A percentile compares a stretch with the other conserved stretches of the same genome.
Evolutionary conservation across 2,797 vertebrate species (phyloP).

Genomic region (Rhinichthys osculus): DNA sequence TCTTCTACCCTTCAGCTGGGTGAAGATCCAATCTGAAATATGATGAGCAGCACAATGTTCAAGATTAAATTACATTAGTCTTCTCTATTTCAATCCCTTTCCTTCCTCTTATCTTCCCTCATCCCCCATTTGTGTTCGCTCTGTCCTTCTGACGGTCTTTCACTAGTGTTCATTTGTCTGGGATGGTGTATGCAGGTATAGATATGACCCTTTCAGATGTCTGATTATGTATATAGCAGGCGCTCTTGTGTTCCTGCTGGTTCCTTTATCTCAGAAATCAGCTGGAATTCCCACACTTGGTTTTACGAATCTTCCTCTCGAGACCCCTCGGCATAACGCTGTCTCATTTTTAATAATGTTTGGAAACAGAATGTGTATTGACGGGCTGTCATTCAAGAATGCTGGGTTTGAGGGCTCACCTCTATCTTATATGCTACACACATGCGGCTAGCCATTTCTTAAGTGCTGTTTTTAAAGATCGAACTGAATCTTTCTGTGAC

Average conservation of each 20-base stretch:
- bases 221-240: neutral
- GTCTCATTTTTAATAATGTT: conserved; percentile 15
- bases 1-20: conserved; percentile 22
- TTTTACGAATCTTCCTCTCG: conserved; percentile 1
- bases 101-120: neutral
- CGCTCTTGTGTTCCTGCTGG: neutral
- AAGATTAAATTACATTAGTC: conserved; percentile 25
- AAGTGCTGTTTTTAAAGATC: neutral
- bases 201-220: neutral
- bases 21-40: conserved; percentile 46
- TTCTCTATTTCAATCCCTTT: neutral
- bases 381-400: conserved; percentile 29
- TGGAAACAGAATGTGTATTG: conserved; percentile 40
- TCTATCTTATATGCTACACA: neutral
- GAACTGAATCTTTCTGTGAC: neutral
- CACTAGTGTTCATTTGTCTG: conserved; percentile 16
- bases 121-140: neutral
- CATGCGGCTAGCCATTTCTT: neutral
- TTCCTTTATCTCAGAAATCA: conserved; percentile 27
- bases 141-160: conserved; percentile 10
- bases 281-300: conserved; percentile 22
- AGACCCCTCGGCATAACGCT: neutral
- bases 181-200: conserved; percentile 6
- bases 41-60: conserved; percentile 11
- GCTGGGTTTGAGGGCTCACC: neutral